Evolutionary conservation across 2,113 vertebrate genomes (phyloP).

Genomic region (Odontesthes bonariensis): DNA sequence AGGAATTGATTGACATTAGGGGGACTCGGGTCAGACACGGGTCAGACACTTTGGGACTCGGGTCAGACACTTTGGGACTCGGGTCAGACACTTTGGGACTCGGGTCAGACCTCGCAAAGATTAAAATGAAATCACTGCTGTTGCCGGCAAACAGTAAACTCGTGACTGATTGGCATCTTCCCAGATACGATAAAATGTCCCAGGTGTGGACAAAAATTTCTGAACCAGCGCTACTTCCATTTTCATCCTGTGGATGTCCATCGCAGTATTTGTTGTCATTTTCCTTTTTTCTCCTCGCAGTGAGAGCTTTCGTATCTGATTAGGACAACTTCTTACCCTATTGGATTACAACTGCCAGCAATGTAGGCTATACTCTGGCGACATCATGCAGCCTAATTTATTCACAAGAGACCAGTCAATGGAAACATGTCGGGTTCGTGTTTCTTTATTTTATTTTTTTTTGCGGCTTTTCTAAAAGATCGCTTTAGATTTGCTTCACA

Average conservation of each 20-base stretch:
- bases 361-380: too few species aligned
- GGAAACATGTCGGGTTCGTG: too few species aligned
- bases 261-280: neutral
- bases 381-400: too few species aligned
- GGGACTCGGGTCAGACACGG: too few species aligned
- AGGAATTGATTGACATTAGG: too few species aligned
- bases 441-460: too few species aligned
- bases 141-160: neutral
- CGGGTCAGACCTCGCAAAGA: neutral
- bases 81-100: neutral
- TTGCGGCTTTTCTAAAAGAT: too few species aligned
- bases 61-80: neutral
- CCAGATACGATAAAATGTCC: neutral
- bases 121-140: neutral
- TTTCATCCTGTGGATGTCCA: neutral
- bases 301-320: too few species aligned
- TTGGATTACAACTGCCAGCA: too few species aligned
- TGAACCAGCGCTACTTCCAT: neutral
- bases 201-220: neutral
- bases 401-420: too few species aligned
- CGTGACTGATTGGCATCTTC: neutral
- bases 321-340: too few species aligned
- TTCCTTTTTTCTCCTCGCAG: neutral
- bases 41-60: neutral
- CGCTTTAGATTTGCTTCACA: too few species aligned